A percentile compares a stretch with the other conserved stretches of the same genome.
phyloP scores from a whole-genome alignment of 2,113 vertebrate species.

The Otolemur garnettii region DNA sequence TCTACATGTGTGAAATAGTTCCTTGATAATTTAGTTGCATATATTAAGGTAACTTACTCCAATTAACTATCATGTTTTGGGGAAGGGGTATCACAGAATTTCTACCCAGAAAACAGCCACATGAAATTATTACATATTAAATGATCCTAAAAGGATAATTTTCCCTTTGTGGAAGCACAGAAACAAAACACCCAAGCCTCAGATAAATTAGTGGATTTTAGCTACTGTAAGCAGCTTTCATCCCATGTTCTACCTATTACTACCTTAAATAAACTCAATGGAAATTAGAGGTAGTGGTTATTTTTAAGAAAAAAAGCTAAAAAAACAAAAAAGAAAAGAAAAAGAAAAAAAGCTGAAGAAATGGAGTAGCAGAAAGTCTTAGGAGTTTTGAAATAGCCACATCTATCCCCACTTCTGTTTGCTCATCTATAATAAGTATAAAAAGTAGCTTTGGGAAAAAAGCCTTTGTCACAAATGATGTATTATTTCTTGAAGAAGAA shows the following conservation, averaged over 20 bases:
- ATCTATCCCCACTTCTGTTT: constrained; percentile 35
- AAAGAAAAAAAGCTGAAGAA: background rate
- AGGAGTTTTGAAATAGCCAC: background rate
- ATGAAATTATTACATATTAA: background rate
- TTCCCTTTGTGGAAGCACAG: background rate
- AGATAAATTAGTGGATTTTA: background rate
- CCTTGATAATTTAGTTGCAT: background rate
- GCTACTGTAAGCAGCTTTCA: background rate
- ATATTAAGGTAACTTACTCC: background rate
- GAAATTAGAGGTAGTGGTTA: constrained; percentile 12
- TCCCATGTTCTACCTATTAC: background rate
- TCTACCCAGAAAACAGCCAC: constrained; percentile 16
- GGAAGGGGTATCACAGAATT: background rate
- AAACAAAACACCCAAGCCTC: background rate
- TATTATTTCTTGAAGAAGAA: constrained; percentile 47
- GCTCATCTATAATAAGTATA: constrained; percentile 15
- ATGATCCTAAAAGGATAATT: background rate
- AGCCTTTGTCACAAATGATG: background rate
- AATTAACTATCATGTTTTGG: background rate
- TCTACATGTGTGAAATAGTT: constrained; percentile 17
- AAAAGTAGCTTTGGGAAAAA: background rate
- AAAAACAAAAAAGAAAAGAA: no score
- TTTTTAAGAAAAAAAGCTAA: constrained; percentile 24
- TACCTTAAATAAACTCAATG: constrained; percentile 43
- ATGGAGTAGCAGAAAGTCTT: background rate